Conservation (phyloP, 2,797 vertebrate genomes). For the Sebastes elongatus region DNA sequence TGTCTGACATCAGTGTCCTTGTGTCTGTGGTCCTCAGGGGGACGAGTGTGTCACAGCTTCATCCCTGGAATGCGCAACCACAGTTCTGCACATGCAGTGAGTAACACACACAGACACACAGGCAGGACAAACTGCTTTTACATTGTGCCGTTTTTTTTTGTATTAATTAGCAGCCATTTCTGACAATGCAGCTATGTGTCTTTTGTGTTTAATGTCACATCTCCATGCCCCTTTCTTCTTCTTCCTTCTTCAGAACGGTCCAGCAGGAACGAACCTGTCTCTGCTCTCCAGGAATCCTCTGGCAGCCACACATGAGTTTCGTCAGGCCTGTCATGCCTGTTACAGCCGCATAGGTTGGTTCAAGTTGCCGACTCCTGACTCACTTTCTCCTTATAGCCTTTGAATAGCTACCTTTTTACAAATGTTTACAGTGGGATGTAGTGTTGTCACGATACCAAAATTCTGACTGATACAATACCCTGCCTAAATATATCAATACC, state of each 20-base stretch:
- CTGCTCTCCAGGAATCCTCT: slow-evolving; percentile 95
- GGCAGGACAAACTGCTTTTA: not conserved
- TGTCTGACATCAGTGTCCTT: slow-evolving; percentile 48
- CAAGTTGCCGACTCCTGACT: not conserved
- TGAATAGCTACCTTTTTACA: not conserved
- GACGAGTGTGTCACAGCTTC: slow-evolving; percentile 83
- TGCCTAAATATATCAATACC: too few relatives aligned
- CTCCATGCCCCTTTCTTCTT: not conserved
- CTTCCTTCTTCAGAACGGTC: slow-evolving; percentile 75
- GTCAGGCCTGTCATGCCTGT: slow-evolving; percentile 96
- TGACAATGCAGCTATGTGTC: not conserved
- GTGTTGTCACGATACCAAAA: too few relatives aligned
- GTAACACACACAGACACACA: slow-evolving; percentile 13
- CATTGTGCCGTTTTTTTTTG: not conserved
- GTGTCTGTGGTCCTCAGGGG: slow-evolving; percentile 71
- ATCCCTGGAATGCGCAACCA: slow-evolving; percentile 84
- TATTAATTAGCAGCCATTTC: not conserved
- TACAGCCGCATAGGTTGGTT: slow-evolving; percentile 94
- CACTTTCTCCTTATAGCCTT: not conserved
- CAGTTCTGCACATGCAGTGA: slow-evolving; percentile 76
- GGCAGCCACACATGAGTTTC: slow-evolving; percentile 92
- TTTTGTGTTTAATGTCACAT: not conserved
- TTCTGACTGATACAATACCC: too few relatives aligned
- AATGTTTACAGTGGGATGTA: not conserved
- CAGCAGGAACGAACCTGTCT: slow-evolving; percentile 86